These are phyloP conservation scores for Sitodiplosis mosellana DNA, from an alignment of 1,140 invertebrate genomes.

Conservation along the genomic window DNA sequence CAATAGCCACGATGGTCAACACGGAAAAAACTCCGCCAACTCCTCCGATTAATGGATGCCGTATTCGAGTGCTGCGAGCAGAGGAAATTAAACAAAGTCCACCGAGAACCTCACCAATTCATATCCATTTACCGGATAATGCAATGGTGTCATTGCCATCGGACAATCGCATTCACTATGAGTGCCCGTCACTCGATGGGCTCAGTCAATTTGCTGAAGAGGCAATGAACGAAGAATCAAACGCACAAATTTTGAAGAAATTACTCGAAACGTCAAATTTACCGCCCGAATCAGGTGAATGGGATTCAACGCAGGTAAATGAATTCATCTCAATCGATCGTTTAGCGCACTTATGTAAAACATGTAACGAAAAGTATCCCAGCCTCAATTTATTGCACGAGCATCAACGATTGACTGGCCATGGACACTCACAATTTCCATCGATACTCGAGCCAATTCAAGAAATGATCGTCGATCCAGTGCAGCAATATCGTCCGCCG, in stretches of 20 bases:
- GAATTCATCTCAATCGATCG: conserved; percentile 5
- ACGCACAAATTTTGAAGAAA: conserved; percentile 2
- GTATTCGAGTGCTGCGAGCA: neutral
- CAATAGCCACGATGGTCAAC: neutral
- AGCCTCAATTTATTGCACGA: neutral
- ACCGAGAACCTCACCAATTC: neutral
- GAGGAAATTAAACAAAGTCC: conserved; percentile 2
- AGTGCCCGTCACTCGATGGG: conserved; percentile 3
- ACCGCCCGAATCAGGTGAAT: conserved; percentile 1
- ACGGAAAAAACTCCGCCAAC: too few relatives aligned
- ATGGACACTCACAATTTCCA: neutral
- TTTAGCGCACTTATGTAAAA: conserved; percentile 1
- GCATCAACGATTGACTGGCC: conserved; percentile 2
- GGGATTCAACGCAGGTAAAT: neutral
- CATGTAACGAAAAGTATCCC: conserved; percentile 2
- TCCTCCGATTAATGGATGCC: too few relatives aligned
- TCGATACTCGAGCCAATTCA: neutral
- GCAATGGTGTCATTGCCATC: neutral
- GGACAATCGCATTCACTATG: neutral
- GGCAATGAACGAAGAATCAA: neutral
- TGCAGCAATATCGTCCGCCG: neutral
- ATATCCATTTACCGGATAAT: neutral
- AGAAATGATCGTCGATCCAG: neutral
- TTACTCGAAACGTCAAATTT: neutral
- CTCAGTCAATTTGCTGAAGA: conserved; percentile 1